These are phyloP conservation scores for Hymenopus coronatus DNA, from an alignment of 2,888 invertebrate genomes.

Conservation along the genomic window DNA sequence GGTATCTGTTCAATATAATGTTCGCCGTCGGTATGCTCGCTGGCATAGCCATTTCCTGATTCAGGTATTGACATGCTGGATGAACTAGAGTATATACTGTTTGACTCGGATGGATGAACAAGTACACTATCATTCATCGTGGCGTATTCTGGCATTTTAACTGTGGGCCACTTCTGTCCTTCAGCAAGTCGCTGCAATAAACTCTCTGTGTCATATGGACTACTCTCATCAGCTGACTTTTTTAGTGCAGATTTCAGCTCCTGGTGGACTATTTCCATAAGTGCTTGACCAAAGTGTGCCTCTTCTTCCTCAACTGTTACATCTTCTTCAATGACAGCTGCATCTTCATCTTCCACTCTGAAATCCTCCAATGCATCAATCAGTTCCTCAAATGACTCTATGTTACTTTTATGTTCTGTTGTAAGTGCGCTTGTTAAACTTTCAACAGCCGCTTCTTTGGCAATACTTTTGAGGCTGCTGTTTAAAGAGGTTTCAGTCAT, in stretches of 20 bases:
- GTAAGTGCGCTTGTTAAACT: neutral
- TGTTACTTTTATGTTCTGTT: neutral
- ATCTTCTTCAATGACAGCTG: neutral
- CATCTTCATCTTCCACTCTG: neutral
- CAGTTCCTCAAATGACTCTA: neutral
- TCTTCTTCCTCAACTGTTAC: neutral
- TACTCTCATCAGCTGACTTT: neutral
- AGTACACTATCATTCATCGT: neutral
- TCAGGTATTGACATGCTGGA: neutral
- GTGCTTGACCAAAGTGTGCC: neutral
- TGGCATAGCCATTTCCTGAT: no score
- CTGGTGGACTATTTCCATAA: neutral
- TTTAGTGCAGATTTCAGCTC: neutral
- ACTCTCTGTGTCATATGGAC: neutral
- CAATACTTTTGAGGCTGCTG: neutral
- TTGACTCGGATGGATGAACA: neutral
- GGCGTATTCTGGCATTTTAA: neutral
- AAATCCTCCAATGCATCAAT: neutral
- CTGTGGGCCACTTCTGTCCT: neutral
- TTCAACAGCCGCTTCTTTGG: neutral
- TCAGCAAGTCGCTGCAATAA: neutral
- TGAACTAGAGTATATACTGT: neutral
- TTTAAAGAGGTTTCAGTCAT: neutral
- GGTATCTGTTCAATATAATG: no score
- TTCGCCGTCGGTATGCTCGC: no score